Evolutionary conservation across 2,888 invertebrate genomes (phyloP), one percentile per base, ranked within the genome.

Genomic region (Nemotelus nigrinus): DNA sequence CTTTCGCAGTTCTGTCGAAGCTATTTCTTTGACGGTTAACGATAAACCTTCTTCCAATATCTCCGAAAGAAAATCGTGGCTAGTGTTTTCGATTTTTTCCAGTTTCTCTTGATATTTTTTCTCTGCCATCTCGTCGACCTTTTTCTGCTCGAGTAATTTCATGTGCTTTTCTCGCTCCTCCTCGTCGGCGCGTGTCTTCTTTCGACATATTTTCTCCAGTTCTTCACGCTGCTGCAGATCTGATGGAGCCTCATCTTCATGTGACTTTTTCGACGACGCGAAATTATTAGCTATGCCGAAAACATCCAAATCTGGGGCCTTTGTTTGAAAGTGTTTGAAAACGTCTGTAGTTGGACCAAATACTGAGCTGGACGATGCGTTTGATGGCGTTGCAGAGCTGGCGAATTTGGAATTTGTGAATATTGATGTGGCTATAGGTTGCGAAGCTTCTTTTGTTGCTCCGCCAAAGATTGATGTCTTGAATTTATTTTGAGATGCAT

Each of bases 11-110:
- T 71, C 63, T 4, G 25, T 48, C 10, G 57, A 25, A n/a, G 81
- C 72, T 7, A 80, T 79, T 60, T 83, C 81, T 0, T 80, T 71
- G 1, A 82, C n/a, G 39, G 77, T 48, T 10, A 47, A 6, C 6
- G 43, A 6, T 6, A 76, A 64, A 57, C 75, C 75, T 8, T 76
- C 7, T 55, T 74, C 41, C 5, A 74, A 45, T 0, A 67, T 50
- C 10, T 77, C 77, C 25, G 53, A 74, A 47, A 74, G 65, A 58
- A 63, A 80, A 67, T 41, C 43, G 77, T 79, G 43, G 70, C 81
- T 5, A 64, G 48, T 44, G 63, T 79, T 4, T 8, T 78, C 70
- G 76, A 76, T 60, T 80, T 81, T 79, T 77, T 80, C 64, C 70
- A 76, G 7, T 55, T 76, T 55, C 44, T 79, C 80, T 48, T 78